Percentiles rank a stretch among this genome's conserved stretches.
These are phyloP conservation scores for Trichonephila inaurata DNA, from an alignment of 1,140 invertebrate species.

Conservation along the genomic window DNA sequence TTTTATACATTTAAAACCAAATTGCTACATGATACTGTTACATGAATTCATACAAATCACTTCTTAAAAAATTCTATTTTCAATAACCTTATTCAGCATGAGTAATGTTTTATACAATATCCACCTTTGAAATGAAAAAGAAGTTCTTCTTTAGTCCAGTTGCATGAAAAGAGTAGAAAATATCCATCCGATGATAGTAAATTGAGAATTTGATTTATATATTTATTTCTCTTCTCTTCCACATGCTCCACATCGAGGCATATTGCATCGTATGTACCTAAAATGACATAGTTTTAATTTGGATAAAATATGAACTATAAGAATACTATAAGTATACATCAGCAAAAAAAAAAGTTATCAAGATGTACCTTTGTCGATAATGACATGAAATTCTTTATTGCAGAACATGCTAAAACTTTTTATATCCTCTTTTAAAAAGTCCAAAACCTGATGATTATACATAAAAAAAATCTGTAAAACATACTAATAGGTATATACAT, in stretches of 20 bases:
- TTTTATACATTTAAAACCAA: too few relatives aligned
- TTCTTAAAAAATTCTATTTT: too few relatives aligned
- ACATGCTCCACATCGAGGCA: conserved; percentile 22
- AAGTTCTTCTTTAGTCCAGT: conserved; percentile 73
- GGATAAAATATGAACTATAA: neutral
- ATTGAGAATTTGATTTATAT: conserved; percentile 29
- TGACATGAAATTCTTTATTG: neutral
- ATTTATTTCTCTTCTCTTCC: conserved; percentile 47
- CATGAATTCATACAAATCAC: too few relatives aligned
- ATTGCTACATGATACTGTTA: too few relatives aligned
- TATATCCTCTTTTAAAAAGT: neutral
- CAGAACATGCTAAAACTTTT: neutral
- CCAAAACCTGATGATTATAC: neutral
- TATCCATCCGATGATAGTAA: conserved; percentile 44
- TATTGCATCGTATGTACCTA: conserved; percentile 74
- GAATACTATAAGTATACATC: too few relatives aligned
- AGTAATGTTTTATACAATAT: too few relatives aligned
- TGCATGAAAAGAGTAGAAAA: conserved; percentile 71
- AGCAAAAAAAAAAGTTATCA: neutral
- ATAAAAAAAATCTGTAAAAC: neutral
- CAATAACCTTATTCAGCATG: too few relatives aligned
- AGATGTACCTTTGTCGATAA: neutral
- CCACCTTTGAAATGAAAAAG: conserved; percentile 53
- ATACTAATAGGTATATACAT: too few relatives aligned
- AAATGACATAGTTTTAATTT: neutral